phyloP scores from a whole-genome alignment of 1,140 invertebrate genomes.

The Lanistes nyassanus region DNA sequence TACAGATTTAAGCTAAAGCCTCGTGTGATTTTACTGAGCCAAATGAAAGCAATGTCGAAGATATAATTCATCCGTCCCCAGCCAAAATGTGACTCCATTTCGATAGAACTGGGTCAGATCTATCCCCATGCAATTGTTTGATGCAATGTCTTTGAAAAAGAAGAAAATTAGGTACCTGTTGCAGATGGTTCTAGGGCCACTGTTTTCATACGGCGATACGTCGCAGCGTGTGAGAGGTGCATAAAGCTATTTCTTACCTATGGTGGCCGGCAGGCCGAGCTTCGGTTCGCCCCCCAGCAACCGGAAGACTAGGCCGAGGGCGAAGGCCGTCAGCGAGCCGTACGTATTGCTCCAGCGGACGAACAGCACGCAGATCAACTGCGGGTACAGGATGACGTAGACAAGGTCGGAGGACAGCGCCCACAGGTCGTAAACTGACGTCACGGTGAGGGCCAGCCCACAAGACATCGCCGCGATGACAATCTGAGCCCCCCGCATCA shows the following conservation, averaged over 20 bases:
- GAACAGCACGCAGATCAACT: slow-evolving; percentile 95
- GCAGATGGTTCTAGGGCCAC: no score
- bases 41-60: no score
- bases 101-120: no score
- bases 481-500: slow-evolving; percentile 91
- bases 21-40: no score
- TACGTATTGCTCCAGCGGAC: slow-evolving; percentile 81
- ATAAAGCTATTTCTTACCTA: slow-evolving; percentile 22
- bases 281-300: slow-evolving; percentile 87
- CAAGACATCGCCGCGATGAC: slow-evolving; percentile 89
- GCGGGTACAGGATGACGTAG: slow-evolving; percentile 96
- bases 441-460: slow-evolving; percentile 92
- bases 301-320: slow-evolving; percentile 86
- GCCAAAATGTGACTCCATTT: no score
- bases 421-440: slow-evolving; percentile 96
- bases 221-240: no score
- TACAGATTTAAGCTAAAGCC: no score
- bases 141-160: no score
- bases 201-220: no score
- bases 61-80: no score
- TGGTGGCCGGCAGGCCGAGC: slow-evolving; percentile 77
- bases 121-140: no score
- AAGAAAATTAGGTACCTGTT: no score
- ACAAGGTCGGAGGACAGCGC: slow-evolving; percentile 94
- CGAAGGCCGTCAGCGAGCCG: slow-evolving; percentile 83